Evolutionary conservation across 2,797 vertebrate species (phyloP), one percentile per base, ranked within the genome.

Genomic region (Catharus ustulatus): DNA sequence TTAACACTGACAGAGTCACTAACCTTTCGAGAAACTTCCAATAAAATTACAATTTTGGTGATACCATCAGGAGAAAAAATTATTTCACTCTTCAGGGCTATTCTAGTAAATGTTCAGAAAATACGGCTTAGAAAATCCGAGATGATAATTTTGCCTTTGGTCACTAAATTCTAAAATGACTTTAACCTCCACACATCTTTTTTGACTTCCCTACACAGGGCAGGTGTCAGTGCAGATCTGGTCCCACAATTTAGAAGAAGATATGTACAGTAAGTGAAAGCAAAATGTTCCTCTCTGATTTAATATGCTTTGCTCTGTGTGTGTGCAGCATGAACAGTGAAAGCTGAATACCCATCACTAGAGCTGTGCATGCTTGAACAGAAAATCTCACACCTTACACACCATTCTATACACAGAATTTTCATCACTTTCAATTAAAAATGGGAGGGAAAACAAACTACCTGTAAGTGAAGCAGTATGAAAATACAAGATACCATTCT

Each of bases 141-240:
- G 83, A 90, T 81, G 73, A 95, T 86, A 79, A 91, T 94, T 90
- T 92, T 90, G 93, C 92, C 94, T 94, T 90, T 79, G 80, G 86
- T 79, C 81, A 84, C 67, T 58, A 81, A 76, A 94, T 82, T 91
- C 77, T 78, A 88, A 95, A 90, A 57, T 54, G 3, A 38, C 42
- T 96, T 91, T 81, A 93, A 93, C 66, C 40, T 91, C 71, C 38
- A 52, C 11, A 21, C 8, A 79, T 91, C 80, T 86, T 55, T 96
- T 88, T 34, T 88, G 73, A 84, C 85, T 94, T 87, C 36, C 19
- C 38, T 79, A 48, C 32, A 63, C 38, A 90, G 71, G 48, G 85
- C 73, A 86, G 30, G 36, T 91, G 83, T 94, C 87, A 94, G 73
- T 52, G 69, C 52, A 89, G 71, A 96, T 96, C 94, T 82, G 4